phyloP scores from a whole-genome alignment of 2,888 invertebrate genomes.

The Pammene aurita region DNA sequence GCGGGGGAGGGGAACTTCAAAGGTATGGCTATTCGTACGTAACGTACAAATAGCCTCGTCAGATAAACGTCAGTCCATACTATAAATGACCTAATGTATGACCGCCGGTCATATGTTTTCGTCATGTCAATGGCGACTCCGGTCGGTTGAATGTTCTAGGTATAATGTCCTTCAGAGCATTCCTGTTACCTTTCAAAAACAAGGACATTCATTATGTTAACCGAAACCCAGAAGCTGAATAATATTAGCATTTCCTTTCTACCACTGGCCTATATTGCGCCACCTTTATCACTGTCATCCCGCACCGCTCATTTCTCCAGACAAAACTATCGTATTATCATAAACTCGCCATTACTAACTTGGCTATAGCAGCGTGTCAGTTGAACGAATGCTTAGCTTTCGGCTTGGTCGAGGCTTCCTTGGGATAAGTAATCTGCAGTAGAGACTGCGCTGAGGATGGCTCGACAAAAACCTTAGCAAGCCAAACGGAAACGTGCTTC shows the following conservation, averaged over 20 bases:
- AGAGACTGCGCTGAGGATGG: neutral
- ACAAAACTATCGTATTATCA: conserved; percentile 35
- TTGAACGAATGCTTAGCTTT: neutral
- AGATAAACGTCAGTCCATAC: no score
- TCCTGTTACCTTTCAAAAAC: conserved; percentile 18
- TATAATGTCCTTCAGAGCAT: conserved; percentile 15
- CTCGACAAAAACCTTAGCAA: neutral
- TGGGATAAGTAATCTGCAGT: neutral
- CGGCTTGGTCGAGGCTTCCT: neutral
- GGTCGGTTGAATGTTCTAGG: no score
- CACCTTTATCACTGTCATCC: conserved; percentile 32
- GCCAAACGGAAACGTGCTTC: neutral
- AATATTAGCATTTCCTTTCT: conserved; percentile 37
- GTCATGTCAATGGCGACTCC: no score
- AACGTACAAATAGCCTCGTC: no score
- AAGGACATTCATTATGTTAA: conserved; percentile 40
- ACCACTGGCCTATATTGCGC: conserved; percentile 32
- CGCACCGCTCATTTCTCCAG: conserved; percentile 17
- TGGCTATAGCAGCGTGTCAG: neutral
- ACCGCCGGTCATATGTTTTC: no score
- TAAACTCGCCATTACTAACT: conserved; percentile 16
- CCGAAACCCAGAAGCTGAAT: conserved; percentile 35
- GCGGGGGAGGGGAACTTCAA: no score
- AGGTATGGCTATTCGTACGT: no score
- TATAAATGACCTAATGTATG: no score